Evolutionary conservation across 2,797 vertebrate genomes (phyloP), one percentile per base, ranked within the genome.

Genomic region (Nannoperca australis): DNA sequence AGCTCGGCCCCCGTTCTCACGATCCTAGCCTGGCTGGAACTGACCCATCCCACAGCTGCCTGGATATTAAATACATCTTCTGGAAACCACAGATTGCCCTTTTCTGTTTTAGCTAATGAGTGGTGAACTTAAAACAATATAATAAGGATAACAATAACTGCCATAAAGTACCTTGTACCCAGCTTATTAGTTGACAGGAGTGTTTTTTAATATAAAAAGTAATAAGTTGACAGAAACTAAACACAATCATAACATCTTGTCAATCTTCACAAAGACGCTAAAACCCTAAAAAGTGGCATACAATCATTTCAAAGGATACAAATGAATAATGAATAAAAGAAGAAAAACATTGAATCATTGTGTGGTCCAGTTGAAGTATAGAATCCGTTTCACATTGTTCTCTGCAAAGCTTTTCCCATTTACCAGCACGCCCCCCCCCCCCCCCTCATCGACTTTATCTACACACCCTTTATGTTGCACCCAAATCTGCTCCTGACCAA

Each of bases 161-260:
- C 93, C 93, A 92, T 95, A 92, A 96, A 93, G 93, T 96, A 95
- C 95, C 91, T 96, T 96, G 95, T 96, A 96, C 96, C 96, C 96
- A 96, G 96, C 94, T 96, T 94, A 93, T 91, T 95, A 95, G 95
- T 96, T 94, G 95, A 96, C 93, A 96, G 96, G 96, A 97, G 96
- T 97, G 96, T 96, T 96, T 95, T 96, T 95, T 94, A 90, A 94
- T 94, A 94, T 94, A 92, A 95, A 94, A 96, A 96, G 94, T 93
- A 94, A 96, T 96, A 96, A 80, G 94, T 90, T 94, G 95, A 96
- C 93, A 93, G 95, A 95, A 96, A 89, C 92, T 90, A 92, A 96
- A 96, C 87, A 94, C 92, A 95, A 95, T 91, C 87, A 94, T 94
- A 93, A 93, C 92, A 90, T 93, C 84, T 95, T 93, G 92, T 90